Evolutionary conservation across 2,797 vertebrate species (phyloP), one percentile per base, ranked within the genome.

Genomic region (Eremophila alpestris): DNA sequence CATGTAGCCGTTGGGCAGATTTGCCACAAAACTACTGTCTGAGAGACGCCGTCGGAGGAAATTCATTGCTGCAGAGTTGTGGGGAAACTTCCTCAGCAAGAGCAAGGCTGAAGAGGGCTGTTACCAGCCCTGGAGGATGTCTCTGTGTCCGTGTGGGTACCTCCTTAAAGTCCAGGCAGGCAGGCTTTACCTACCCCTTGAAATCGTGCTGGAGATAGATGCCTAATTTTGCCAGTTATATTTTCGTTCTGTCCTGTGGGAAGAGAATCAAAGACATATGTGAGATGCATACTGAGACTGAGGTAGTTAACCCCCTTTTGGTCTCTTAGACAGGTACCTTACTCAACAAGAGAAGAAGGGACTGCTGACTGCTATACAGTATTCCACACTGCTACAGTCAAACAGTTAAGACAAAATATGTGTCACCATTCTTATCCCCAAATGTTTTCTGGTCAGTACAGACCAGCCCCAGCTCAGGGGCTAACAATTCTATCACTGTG

Each of bases 1-100:
- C 99, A 99, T 99, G 97, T 99, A 99, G 96, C 99, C 99, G 5
- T 99, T 99, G 78, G 99, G 99, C 69, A 99, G 98, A 96, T 99
- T 99, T 74, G 99, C 98, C 94, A 99, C 99, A 0, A 99, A 99
- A 96, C 99, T 99, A 91, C 99, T 99, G 97, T 99, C 99, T 0
- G 99, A 99, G 38, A 99, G 98, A 79, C 99, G 99, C 29, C 99
- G 98, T 64, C 99, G 98, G 95, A 99, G 99, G 98, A 99, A 99
- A 98, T 99, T 99, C 99, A 99, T 99, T 87, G 95, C 93, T 97
- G 93, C 7, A 45, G 85, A 2, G 58, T 69, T 63, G 65, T 22
- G 32, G 10, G 60, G 51, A 58, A 87, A 38, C 52, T 24, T 93
- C 79, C 75, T 80, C 52, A 32, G 74, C 38, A 54, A 65, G 48